Percentiles rank a stretch among this genome's conserved stretches.
These are phyloP conservation scores for Macrosiphum euphorbiae DNA, from an alignment of 2,888 invertebrate species.

Conservation along the genomic window DNA sequence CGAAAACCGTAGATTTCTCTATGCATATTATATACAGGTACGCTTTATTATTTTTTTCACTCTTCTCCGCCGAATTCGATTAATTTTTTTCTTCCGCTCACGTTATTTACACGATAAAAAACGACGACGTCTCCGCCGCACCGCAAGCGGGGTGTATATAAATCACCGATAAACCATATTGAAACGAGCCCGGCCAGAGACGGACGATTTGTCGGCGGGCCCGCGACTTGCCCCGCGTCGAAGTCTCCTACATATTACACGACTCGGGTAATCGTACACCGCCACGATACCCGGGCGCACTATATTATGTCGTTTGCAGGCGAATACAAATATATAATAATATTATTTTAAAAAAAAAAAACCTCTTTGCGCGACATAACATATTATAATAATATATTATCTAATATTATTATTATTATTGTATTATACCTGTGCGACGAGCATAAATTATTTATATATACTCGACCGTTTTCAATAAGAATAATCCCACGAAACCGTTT, in stretches of 20 bases:
- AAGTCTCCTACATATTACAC: neutral
- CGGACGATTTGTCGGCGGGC: conserved; percentile 16
- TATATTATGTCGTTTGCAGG: neutral
- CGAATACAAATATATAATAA: neutral
- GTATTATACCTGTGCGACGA: neutral
- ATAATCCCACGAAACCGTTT: neutral
- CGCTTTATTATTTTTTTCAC: conserved; percentile 6
- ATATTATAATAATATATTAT: neutral
- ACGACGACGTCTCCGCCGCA: neutral
- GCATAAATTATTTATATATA: neutral
- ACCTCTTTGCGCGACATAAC: neutral
- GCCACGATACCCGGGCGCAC: neutral
- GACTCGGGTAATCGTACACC: too few relatives aligned
- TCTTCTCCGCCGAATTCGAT: neutral
- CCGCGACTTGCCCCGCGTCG: neutral
- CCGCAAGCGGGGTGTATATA: neutral
- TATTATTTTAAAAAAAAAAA: neutral
- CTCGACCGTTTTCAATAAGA: neutral
- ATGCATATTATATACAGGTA: neutral
- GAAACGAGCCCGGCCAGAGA: neutral
- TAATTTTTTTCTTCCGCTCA: conserved; percentile 9
- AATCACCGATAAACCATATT: conserved; percentile 28
- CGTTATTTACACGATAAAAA: neutral
- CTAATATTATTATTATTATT: neutral
- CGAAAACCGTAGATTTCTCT: neutral